Evolutionary conservation across 2,888 invertebrate genomes (phyloP).

Genomic region (Drosophila monieri): DNA sequence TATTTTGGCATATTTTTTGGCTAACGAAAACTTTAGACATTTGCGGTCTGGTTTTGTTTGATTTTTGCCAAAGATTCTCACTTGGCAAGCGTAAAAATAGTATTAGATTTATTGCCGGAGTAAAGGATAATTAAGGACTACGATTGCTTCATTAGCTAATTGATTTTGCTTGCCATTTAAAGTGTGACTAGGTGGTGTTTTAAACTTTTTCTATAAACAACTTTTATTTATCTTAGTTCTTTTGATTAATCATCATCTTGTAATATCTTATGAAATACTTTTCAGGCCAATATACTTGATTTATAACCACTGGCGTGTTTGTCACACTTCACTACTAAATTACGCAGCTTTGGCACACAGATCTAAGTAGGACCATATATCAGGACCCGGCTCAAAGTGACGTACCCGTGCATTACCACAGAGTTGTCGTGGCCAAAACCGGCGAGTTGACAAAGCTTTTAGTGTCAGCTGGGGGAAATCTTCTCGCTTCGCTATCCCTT

Average conservation of each 20-base stretch:
- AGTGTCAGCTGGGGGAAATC: slow-evolving; percentile 69
- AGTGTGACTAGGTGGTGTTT: background rate
- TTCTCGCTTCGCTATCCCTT: background rate
- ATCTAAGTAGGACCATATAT: slow-evolving; percentile 78
- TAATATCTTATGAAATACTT: slow-evolving; percentile 10
- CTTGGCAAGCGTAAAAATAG: slow-evolving; percentile 45
- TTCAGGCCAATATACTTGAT: slow-evolving; percentile 43
- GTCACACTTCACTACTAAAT: slow-evolving; percentile 61
- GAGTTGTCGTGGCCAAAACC: slow-evolving; percentile 67
- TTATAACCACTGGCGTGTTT: slow-evolving; percentile 47
- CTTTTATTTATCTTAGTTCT: background rate
- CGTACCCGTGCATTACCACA: slow-evolving; percentile 71
- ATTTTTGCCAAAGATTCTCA: slow-evolving; percentile 27
- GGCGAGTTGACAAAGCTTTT: slow-evolving; percentile 79
- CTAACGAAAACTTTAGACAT: slow-evolving; percentile 62
- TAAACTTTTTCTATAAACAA: too few species aligned
- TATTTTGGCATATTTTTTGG: slow-evolving; percentile 73
- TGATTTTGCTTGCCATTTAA: slow-evolving; percentile 1
- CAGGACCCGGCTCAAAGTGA: slow-evolving; percentile 55
- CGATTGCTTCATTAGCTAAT: slow-evolving; percentile 52
- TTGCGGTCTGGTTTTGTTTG: slow-evolving; percentile 57
- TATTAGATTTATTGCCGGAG: slow-evolving; percentile 41
- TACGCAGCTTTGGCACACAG: slow-evolving; percentile 48
- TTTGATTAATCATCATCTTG: slow-evolving; percentile 14
- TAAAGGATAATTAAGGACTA: slow-evolving; percentile 13